Evolutionary conservation across 2,113 vertebrate species (phyloP).

Genomic region (Lepisosteus osseus): DNA sequence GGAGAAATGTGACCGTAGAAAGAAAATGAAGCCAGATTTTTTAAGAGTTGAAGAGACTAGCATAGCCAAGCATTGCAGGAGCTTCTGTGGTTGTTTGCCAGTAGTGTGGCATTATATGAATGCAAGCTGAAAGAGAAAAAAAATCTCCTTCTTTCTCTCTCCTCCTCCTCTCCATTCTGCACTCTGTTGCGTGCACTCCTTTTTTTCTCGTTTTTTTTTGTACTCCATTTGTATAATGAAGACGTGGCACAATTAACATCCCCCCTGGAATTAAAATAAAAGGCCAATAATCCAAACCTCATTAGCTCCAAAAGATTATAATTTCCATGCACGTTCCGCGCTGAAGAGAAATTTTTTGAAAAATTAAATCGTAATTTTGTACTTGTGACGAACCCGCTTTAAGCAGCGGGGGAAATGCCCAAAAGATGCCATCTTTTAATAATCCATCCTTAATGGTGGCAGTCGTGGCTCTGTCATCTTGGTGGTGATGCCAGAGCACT

Average conservation of each 20-base stretch:
- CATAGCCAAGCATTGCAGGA: slow-evolving; percentile 54
- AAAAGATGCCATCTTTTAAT: slow-evolving; percentile 78
- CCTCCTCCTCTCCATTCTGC: slow-evolving; percentile 57
- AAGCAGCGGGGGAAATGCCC: slow-evolving; percentile 59
- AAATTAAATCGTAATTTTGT: slow-evolving; percentile 56
- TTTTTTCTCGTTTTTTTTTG: slow-evolving; percentile 67
- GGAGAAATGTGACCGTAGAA: slow-evolving; percentile 50
- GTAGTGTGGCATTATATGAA: slow-evolving; percentile 70
- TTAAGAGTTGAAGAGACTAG: slow-evolving; percentile 62
- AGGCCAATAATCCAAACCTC: slow-evolving; percentile 90
- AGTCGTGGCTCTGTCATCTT: slow-evolving; percentile 59
- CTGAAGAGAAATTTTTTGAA: slow-evolving; percentile 71
- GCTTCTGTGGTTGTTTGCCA: slow-evolving; percentile 73
- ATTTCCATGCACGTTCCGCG: slow-evolving; percentile 71
- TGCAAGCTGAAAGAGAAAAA: slow-evolving; percentile 68
- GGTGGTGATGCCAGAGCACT: slow-evolving; percentile 60
- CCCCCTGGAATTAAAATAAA: slow-evolving; percentile 71
- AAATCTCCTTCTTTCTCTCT: slow-evolving; percentile 58
- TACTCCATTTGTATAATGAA: slow-evolving; percentile 96
- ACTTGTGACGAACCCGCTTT: slow-evolving; percentile 46
- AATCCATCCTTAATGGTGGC: slow-evolving; percentile 49
- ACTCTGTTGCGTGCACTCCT: slow-evolving; percentile 55
- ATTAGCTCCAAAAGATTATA: slow-evolving; percentile 88
- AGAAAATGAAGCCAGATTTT: slow-evolving; percentile 59
- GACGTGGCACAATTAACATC: slow-evolving; percentile 86